These are phyloP conservation scores for Panthera tigris DNA, from an alignment of 2,113 vertebrate genomes.

Conservation along the genomic window DNA sequence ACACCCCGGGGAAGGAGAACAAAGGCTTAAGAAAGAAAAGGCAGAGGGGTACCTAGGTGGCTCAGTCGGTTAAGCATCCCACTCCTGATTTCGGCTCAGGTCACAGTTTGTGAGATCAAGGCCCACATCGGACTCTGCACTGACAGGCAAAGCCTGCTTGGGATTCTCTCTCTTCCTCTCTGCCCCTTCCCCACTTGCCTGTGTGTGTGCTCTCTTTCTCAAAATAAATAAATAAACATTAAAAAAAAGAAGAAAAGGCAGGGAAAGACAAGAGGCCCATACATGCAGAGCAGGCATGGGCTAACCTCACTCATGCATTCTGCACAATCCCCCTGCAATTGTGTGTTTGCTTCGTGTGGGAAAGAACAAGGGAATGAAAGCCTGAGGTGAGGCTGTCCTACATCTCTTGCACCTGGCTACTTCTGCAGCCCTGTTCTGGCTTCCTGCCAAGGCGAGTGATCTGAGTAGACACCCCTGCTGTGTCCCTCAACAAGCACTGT, in stretches of 20 bases:
- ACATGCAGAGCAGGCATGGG: no score
- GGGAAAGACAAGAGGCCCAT: background rate
- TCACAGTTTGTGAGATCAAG: no score
- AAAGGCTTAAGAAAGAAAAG: background rate
- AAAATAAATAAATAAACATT: no score
- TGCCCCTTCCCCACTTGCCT: no score
- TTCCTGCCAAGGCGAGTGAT: background rate
- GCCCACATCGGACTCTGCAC: no score
- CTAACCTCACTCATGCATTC: background rate
- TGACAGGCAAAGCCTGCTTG: no score
- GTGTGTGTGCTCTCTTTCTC: no score
- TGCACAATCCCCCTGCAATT: background rate
- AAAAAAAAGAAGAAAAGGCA: no score
- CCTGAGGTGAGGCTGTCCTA: background rate
- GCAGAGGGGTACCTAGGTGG: no score
- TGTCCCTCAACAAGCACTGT: background rate
- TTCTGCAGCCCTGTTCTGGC: background rate
- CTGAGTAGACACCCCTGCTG: background rate
- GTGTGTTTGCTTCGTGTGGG: background rate
- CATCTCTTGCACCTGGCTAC: background rate
- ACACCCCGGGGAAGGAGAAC: background rate
- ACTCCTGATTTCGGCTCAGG: no score
- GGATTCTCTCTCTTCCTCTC: no score
- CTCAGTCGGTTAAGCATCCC: no score
- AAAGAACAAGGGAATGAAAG: background rate